Evolutionary conservation across 1,140 invertebrate genomes (phyloP).

Genomic region (Platyscapa corneri): DNA sequence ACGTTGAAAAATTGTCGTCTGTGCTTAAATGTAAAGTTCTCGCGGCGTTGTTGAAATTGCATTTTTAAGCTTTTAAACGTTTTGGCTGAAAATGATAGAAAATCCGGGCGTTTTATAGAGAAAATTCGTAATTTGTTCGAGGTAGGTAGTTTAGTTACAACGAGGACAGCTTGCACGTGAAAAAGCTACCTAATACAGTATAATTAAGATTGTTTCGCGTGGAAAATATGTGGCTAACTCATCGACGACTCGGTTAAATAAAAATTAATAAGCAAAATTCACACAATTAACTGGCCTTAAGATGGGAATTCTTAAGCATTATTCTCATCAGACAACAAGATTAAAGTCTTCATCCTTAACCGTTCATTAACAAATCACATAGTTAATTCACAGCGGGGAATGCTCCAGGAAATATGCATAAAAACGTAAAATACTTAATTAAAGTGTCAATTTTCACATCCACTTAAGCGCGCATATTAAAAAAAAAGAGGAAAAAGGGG

Average conservation of each 20-base stretch:
- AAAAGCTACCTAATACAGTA: too few species aligned
- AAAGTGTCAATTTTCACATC: constrained; percentile 46
- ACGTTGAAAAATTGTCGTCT: too few species aligned
- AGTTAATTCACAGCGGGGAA: neutral
- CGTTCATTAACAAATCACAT: constrained; percentile 30
- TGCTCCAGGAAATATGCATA: neutral
- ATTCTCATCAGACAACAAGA: neutral
- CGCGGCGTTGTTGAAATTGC: too few species aligned
- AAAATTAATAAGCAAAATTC: neutral
- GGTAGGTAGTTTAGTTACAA: too few species aligned
- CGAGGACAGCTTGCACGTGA: too few species aligned
- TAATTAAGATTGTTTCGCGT: too few species aligned
- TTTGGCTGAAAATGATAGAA: too few species aligned
- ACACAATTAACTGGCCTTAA: neutral
- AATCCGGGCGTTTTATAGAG: too few species aligned
- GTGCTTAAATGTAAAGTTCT: too few species aligned
- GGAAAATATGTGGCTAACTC: neutral
- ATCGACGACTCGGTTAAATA: neutral
- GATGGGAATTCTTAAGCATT: neutral
- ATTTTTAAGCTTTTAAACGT: too few species aligned
- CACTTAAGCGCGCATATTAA: neutral
- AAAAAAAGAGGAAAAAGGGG: neutral
- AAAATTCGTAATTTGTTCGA: too few species aligned
- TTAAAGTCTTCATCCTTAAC: neutral
- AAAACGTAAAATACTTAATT: constrained; percentile 26